Evolutionary conservation across 2,888 invertebrate species (phyloP), one percentile per base, ranked within the genome.

Genomic region (Mamestra brassicae): DNA sequence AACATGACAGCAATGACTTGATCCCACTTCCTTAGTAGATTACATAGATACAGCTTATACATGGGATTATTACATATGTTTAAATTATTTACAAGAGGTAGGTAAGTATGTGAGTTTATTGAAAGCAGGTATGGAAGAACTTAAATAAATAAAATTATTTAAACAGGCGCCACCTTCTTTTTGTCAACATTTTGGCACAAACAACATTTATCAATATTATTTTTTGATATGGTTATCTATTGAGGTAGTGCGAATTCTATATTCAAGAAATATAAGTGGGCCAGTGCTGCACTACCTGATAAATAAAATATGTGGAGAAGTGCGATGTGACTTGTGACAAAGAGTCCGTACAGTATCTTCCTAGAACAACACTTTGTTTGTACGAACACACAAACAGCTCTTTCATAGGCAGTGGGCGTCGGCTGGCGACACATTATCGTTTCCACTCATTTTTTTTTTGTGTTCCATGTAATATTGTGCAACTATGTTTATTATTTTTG

Each of bases 291-390:
- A 84, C 77, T 86, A 87, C 84, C 78, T 89, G 83, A 86, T 87
- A 88, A 83, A 81, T 88, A 87, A 85, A 84, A 80, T 78, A 80
- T 80, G 76, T 67, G 71, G 61, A 72, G 70, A 83, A 83, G 69
- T 66, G 71, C 73, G 77, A 83, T 80, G 78, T 62, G 26, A 34
- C 8, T 55, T 86, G 71, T 78, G 83, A 94, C 92, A 94, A 93
- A 89, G 92, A 88, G 81, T 80, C 87, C 90, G 89, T 91, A 93
- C 88, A 90, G 81, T 86, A 80, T 86, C 80, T 95, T 95, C 95
- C 88, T 86, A 91, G 94, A 94, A 95, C 88, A 87, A 81, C 84
- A 82, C 85, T 89, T 86, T 92, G 90, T 93, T 90, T 93, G 87
- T 85, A 84, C 79, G 17, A 84, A 79, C 71, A 73, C 66, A 94